Percentiles rank a stretch among this genome's conserved stretches.
phyloP scores from a whole-genome alignment of 2,888 invertebrate genomes.

The Cephalotes varians region DNA sequence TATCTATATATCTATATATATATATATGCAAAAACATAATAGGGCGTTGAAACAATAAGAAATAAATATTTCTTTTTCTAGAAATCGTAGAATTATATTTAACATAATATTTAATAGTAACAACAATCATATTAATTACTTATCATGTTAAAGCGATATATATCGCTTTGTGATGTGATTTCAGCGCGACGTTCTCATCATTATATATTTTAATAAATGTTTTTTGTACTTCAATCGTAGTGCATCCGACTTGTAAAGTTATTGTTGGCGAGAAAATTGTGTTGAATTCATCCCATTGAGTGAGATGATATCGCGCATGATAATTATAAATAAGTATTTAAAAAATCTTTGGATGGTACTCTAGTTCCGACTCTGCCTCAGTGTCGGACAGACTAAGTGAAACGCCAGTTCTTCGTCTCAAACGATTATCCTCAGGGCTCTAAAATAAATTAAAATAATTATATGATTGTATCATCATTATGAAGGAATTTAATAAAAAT shows the following conservation, averaged over 20 bases:
- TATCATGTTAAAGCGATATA: slow-evolving; percentile 51
- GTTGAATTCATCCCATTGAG: slow-evolving; percentile 12
- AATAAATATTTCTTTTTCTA: slow-evolving; percentile 68
- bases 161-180: slow-evolving; percentile 59
- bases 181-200: slow-evolving; percentile 43
- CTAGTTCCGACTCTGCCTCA: slow-evolving; percentile 91
- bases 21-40: background rate
- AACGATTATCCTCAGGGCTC: slow-evolving; percentile 87
- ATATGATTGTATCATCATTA: background rate
- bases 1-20: too few relatives aligned
- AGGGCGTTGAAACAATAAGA: slow-evolving; percentile 25
- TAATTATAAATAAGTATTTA: slow-evolving; percentile 64
- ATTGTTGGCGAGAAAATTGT: slow-evolving; percentile 26
- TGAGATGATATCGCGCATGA: background rate
- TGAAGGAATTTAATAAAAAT: background rate
- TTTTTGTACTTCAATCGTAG: slow-evolving; percentile 73
- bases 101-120: slow-evolving; percentile 69
- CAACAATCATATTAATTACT: slow-evolving; percentile 67
- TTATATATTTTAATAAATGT: slow-evolving; percentile 59
- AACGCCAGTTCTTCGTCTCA: slow-evolving; percentile 90
- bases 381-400: slow-evolving; percentile 94
- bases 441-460: slow-evolving; percentile 65
- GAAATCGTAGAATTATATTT: slow-evolving; percentile 78
- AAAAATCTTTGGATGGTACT: slow-evolving; percentile 83
- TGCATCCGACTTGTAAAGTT: slow-evolving; percentile 43